A percentile compares a stretch with the other conserved stretches of the same genome.
Evolutionary conservation across 2,113 vertebrate species (phyloP).

Genomic region (Aramus guarauna): DNA sequence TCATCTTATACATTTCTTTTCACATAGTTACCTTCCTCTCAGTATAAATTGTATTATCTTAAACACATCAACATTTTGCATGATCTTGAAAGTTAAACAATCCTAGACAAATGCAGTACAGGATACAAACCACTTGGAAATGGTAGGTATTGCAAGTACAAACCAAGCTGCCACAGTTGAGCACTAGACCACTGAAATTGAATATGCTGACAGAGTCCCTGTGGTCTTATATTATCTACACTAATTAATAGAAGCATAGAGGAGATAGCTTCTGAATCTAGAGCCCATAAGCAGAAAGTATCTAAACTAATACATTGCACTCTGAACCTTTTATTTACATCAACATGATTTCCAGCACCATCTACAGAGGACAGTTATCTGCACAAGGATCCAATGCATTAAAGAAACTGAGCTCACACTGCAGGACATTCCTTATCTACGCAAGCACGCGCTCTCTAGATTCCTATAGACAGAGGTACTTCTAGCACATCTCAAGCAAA

Average conservation of each 20-base stretch:
- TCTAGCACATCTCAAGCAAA: not conserved
- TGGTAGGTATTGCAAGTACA: not conserved
- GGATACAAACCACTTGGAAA: not conserved
- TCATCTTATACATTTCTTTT: not conserved
- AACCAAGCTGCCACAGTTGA: not conserved
- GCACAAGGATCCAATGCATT: not conserved
- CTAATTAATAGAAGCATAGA: not conserved
- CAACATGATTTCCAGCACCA: not conserved
- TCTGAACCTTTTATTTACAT: not conserved
- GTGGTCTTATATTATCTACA: not conserved
- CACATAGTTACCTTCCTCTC: not conserved
- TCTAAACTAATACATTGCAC: not conserved
- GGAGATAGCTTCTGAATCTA: not conserved
- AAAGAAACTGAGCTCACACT: not conserved
- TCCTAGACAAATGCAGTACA: not conserved
- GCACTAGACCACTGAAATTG: not conserved
- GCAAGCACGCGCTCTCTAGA: not conserved
- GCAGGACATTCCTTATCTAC: not conserved
- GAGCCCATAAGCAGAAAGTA: too few species aligned
- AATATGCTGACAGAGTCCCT: not conserved
- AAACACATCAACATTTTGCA: not conserved
- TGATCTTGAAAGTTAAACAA: not conserved
- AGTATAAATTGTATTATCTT: not conserved
- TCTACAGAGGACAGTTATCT: not conserved
- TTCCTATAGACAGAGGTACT: not conserved